These are phyloP conservation scores for Knipowitschia caucasica DNA, from an alignment of 2,797 vertebrate genomes.

Conservation along the genomic window DNA sequence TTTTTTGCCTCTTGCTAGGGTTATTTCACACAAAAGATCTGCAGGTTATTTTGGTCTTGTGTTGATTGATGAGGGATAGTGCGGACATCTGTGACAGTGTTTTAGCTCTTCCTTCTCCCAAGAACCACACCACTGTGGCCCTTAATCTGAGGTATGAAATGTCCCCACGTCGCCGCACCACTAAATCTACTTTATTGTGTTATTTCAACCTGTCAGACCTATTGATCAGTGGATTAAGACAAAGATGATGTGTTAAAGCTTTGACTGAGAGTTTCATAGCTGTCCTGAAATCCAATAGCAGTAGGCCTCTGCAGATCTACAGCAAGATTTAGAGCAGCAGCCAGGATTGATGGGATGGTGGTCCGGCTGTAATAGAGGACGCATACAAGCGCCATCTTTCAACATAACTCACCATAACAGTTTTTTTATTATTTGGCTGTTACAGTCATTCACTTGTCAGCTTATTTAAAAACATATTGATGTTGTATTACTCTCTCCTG, in stretches of 20 bases:
- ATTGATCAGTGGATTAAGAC: conserved; percentile 76
- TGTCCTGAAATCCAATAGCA: conserved; percentile 67
- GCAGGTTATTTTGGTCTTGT: neutral
- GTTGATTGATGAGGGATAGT: neutral
- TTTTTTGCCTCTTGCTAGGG: no score
- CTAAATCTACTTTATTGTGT: conserved; percentile 74
- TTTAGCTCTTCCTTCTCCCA: conserved; percentile 23
- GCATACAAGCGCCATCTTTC: conserved; percentile 46
- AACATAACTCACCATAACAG: conserved; percentile 61
- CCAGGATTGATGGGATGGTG: conserved; percentile 62
- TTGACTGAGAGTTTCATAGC: conserved; percentile 67
- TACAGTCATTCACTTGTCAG: conserved; percentile 57
- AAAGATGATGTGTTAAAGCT: conserved; percentile 73
- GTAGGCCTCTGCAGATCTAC: conserved; percentile 60
- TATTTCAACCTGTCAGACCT: conserved; percentile 72
- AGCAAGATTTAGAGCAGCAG: conserved; percentile 62
- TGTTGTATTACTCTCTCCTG: conserved; percentile 2
- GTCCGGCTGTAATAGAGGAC: conserved; percentile 32
- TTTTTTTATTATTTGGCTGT: conserved; percentile 59
- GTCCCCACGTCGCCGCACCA: conserved; percentile 44
- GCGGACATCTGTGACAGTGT: conserved; percentile 18
- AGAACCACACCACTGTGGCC: conserved; percentile 25
- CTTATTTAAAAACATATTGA: conserved; percentile 58
- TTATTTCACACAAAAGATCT: neutral
- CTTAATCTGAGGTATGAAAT: conserved; percentile 58